These are phyloP conservation scores for Corbicula japonica DNA, from an alignment of 2,888 invertebrate genomes.

Conservation along the genomic window DNA sequence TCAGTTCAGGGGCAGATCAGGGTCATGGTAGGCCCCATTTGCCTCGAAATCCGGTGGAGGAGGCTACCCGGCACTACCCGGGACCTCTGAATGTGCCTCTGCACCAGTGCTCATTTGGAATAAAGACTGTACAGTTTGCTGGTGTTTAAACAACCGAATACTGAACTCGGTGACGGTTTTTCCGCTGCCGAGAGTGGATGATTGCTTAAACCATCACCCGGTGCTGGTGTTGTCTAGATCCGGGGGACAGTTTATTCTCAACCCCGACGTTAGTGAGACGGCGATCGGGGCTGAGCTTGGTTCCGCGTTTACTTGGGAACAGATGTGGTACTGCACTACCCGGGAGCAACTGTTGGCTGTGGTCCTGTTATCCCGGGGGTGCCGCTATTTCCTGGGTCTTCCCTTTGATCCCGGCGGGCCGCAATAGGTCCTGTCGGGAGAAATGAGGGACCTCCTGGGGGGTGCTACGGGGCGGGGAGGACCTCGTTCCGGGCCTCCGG, in stretches of 20 bases:
- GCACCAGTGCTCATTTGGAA: constrained; percentile 55
- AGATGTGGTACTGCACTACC: too few relatives aligned
- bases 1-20: too few relatives aligned
- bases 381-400: background rate
- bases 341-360: background rate
- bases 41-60: too few relatives aligned
- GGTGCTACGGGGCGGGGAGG: too few relatives aligned
- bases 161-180: constrained; percentile 49
- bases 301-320: too few relatives aligned
- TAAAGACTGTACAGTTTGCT: constrained; percentile 33
- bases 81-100: constrained; percentile 51
- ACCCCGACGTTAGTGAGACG: background rate
- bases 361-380: background rate
- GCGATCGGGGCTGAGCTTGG: too few relatives aligned
- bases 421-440: too few relatives aligned
- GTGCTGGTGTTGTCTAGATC: constrained; percentile 54
- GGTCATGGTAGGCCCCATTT: too few relatives aligned
- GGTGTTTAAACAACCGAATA: constrained; percentile 47
- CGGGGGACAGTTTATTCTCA: background rate
- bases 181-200: constrained; percentile 53
- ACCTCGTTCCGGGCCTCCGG: too few relatives aligned
- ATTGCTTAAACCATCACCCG: constrained; percentile 53
- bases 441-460: too few relatives aligned
- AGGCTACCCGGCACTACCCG: too few relatives aligned
- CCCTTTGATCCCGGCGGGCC: too few relatives aligned